A percentile compares a stretch with the other conserved stretches of the same genome.
phyloP scores from a whole-genome alignment of 2,797 vertebrate genomes.

The Clarias pachynema region DNA sequence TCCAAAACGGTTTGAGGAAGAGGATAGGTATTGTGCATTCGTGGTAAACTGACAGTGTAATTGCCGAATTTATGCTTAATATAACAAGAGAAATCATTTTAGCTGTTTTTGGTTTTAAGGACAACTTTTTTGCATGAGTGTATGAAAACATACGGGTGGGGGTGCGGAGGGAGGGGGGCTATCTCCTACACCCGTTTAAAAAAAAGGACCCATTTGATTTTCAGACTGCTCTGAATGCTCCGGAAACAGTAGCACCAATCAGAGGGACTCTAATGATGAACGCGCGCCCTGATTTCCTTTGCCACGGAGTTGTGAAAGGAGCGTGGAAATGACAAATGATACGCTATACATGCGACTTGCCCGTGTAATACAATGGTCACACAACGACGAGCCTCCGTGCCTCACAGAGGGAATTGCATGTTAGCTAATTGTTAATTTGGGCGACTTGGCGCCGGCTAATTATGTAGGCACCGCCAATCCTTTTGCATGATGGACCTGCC shows the following conservation, averaged over 20 bases:
- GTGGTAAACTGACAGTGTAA: neutral
- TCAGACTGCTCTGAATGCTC: constrained; percentile 41
- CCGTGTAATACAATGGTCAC: constrained; percentile 85
- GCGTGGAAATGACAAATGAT: constrained; percentile 89
- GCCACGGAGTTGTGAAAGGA: constrained; percentile 83
- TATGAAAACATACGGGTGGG: neutral
- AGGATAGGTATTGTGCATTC: neutral
- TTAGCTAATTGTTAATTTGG: constrained; percentile 99
- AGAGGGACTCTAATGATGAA: constrained; percentile 71
- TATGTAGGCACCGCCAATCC: constrained; percentile 94
- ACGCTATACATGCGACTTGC: constrained; percentile 67
- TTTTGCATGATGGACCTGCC: constrained; percentile 99
- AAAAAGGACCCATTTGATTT: constrained; percentile 39
- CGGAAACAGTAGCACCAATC: constrained; percentile 54
- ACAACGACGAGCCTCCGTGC: constrained; percentile 89
- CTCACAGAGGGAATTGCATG: constrained; percentile 96
- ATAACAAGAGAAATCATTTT: neutral
- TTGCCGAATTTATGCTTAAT: neutral
- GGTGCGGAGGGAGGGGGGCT: neutral
- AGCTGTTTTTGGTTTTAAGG: neutral
- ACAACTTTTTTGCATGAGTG: neutral
- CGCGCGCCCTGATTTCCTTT: constrained; percentile 81
- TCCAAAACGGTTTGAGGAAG: neutral
- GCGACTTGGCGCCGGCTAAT: constrained; percentile 94
- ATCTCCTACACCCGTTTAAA: constrained; percentile 40